Evolutionary conservation across 23 tunicate species (phyloP), one percentile per base, ranked within the genome.

Genomic region (Corella eumyota): DNA sequence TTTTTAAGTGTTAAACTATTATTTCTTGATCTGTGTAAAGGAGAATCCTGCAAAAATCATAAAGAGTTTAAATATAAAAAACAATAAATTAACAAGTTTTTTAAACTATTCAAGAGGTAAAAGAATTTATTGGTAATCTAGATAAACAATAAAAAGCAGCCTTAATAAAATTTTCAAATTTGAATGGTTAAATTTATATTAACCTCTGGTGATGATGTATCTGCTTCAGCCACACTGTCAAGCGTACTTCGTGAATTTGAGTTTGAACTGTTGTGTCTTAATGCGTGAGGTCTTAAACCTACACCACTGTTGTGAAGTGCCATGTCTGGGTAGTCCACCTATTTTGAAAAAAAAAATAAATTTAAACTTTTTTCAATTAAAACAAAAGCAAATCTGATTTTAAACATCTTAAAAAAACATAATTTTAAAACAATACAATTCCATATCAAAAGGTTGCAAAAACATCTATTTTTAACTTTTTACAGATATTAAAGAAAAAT

Each of bases 261-360:
- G 30, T 37, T 60, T 31, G 70, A 34, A 54, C 66, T 77, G 55
- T 51, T 56, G 9, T 61, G 69, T 0, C 75, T 69, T 2, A 64
- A 27, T 9, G 75, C 85, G 68, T 82, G 80, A 40, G 77, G 73
- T 40, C 81, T 68, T 21, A 65, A 37, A 4, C 64, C 32, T 21
- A 72, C 20, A 29, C 62, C 56, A 66, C 92, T 45, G 4, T 32
- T 44, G 58, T 68, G 76, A 55, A 67, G 28, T 29, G 73, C 35
- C 71, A 74, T 60, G 54, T 82, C 80, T 19, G 81, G 92, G 68
- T 73, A 73, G 55, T 74, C 81, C 62, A 82, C 74, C 92, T 82
- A 38, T 3, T 40, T 19, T 17, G 32, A 31, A 0, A 71, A 11
- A 4, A n/a, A 58, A 56, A 56, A 3, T 44, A 26, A 56, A 2